Percentiles rank a stretch among this genome's conserved stretches.
These are phyloP conservation scores for Polydrusus pterygomalis DNA, from an alignment of 2,888 invertebrate species.

Conservation along the genomic window DNA sequence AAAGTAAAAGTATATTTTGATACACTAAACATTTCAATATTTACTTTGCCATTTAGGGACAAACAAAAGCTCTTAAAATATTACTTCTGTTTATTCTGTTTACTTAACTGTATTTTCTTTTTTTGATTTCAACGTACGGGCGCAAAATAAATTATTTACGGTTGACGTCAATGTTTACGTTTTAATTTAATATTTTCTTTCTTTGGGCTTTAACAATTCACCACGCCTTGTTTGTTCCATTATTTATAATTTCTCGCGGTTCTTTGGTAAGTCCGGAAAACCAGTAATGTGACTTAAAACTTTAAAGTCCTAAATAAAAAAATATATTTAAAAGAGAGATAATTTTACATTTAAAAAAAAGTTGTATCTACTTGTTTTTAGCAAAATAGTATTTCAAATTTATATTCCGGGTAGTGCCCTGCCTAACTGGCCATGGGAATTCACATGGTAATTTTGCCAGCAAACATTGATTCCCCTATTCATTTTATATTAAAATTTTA, in stretches of 20 bases:
- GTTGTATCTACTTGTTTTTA: too few species aligned
- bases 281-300: too few species aligned
- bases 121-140: conserved; percentile 5
- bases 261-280: conserved; percentile 16
- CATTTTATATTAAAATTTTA: too few species aligned
- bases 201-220: conserved; percentile 25
- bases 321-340: too few species aligned
- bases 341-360: too few species aligned
- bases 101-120: conserved; percentile 21
- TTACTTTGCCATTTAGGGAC: conserved; percentile 25
- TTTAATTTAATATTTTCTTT: conserved; percentile 39
- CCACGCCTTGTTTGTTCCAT: conserved; percentile 32
- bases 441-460: too few species aligned
- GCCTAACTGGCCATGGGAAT: too few species aligned
- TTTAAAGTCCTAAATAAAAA: too few species aligned
- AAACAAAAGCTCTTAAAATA: conserved; percentile 20
- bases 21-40: not conserved
- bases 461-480: too few species aligned
- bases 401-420: too few species aligned
- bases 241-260: conserved; percentile 32
- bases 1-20: too few species aligned
- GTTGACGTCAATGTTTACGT: conserved; percentile 35
- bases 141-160: conserved; percentile 31
- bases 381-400: too few species aligned
- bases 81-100: conserved; percentile 30